A percentile compares a stretch with the other conserved stretches of the same genome.
Conservation (phyloP, 2,113 vertebrate genomes). For the Perognathus longimembris region DNA sequence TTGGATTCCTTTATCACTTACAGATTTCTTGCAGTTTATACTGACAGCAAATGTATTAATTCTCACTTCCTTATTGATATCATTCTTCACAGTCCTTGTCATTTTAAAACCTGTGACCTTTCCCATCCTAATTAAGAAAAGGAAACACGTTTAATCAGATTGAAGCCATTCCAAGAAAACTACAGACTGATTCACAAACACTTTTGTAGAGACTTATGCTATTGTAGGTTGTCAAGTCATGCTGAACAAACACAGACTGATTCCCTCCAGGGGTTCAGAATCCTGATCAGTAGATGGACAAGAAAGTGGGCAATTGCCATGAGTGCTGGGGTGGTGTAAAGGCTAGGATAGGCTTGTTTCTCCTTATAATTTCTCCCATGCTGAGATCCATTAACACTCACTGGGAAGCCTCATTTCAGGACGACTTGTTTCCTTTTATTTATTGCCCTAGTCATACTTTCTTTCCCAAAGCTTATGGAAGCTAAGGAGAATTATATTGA, state of each 20-base stretch:
- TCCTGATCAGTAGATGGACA: not conserved
- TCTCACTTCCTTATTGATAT: not conserved
- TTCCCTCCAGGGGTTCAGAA: not conserved
- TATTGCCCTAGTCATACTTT: not conserved
- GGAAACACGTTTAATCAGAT: not conserved
- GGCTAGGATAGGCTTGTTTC: not conserved
- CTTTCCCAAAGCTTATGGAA: not conserved
- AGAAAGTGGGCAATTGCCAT: not conserved
- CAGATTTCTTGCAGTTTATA: conserved; percentile 30
- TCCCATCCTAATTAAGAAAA: conserved; percentile 42
- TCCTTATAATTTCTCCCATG: not conserved
- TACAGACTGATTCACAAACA: not conserved
- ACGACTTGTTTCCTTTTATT: conserved; percentile 22
- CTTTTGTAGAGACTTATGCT: not conserved
- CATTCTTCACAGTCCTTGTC: not conserved
- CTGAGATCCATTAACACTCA: not conserved
- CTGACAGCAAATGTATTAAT: conserved; percentile 9
- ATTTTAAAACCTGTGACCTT: conserved; percentile 28
- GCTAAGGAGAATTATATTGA: not conserved
- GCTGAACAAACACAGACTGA: not conserved
- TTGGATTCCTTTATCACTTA: conserved; percentile 17
- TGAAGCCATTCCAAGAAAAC: not conserved
- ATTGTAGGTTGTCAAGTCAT: not conserved
- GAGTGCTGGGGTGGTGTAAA: not conserved
- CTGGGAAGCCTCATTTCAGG: not conserved